Evolutionary conservation across 2,888 invertebrate genomes (phyloP).

Genomic region (Chrysolina haemoptera): DNA sequence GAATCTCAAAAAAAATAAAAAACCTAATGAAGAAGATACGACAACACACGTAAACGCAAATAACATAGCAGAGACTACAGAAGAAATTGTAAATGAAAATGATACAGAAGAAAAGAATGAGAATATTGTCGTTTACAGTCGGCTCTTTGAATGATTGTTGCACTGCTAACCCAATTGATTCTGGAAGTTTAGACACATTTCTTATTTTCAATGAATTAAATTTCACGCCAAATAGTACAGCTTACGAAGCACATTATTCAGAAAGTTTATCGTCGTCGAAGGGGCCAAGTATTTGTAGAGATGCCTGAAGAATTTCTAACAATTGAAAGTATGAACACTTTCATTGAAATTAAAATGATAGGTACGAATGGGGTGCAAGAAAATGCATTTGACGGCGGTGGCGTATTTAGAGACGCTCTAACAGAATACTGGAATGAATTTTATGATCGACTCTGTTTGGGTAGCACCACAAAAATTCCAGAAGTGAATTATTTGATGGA

Average conservation of each 20-base stretch:
- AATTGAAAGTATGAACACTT: conserved; percentile 20
- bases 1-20: too few relatives aligned
- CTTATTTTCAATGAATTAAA: conserved; percentile 21
- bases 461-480: conserved; percentile 33
- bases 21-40: not conserved
- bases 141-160: not conserved
- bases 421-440: conserved; percentile 42
- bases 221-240: not conserved
- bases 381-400: conserved; percentile 41
- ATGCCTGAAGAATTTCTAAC: conserved; percentile 33
- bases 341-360: too few relatives aligned
- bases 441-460: conserved; percentile 22
- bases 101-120: conserved; percentile 8
- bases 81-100: too few relatives aligned
- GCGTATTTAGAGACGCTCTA: conserved; percentile 45
- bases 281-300: conserved; percentile 27
- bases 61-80: too few relatives aligned
- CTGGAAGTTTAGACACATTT: conserved; percentile 23
- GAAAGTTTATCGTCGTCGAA: conserved; percentile 27
- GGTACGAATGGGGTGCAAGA: not conserved
- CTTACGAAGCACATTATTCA: not conserved
- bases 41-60: not conserved
- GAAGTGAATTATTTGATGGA: too few relatives aligned
- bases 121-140: not conserved
- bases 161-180: not conserved